Evolutionary conservation across 2,888 invertebrate genomes (phyloP).

Genomic region (Adelphocoris suturalis): DNA sequence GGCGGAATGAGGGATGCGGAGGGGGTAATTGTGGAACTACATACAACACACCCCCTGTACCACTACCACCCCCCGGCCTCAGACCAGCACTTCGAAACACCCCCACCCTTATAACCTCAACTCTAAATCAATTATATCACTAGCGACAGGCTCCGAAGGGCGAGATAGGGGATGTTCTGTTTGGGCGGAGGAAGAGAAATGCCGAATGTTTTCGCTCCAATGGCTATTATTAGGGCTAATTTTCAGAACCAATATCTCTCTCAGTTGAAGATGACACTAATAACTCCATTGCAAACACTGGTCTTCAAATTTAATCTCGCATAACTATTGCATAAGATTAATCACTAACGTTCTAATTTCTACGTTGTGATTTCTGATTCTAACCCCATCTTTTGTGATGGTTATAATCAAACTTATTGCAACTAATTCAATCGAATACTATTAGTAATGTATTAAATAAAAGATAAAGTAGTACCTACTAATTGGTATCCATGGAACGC

Average conservation of each 20-base stretch:
- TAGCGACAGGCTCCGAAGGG: constrained; percentile 68
- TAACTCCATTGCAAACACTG: no score
- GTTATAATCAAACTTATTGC: no score
- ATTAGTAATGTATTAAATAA: no score
- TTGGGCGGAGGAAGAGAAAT: constrained; percentile 38
- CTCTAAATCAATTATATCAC: constrained; percentile 71
- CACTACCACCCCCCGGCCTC: constrained; percentile 5
- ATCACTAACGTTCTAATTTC: no score
- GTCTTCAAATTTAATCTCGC: no score
- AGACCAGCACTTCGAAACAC: constrained; percentile 13
- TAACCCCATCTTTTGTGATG: no score
- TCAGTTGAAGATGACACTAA: no score
- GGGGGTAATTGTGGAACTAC: constrained; percentile 70
- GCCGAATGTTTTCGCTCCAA: constrained; percentile 46
- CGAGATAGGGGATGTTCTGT: constrained; percentile 46
- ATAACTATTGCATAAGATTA: no score
- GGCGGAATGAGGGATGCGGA: constrained; percentile 35
- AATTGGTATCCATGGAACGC: no score
- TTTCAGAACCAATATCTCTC: constrained; percentile 14
- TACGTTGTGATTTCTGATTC: no score
- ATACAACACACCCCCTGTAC: constrained; percentile 60
- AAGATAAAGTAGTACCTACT: no score
- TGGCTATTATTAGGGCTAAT: constrained; percentile 22
- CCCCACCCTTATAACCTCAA: constrained; percentile 60
- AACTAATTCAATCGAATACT: no score